These are phyloP conservation scores for Platalea minor DNA, from an alignment of 2,797 vertebrate genomes.

Conservation along the genomic window DNA sequence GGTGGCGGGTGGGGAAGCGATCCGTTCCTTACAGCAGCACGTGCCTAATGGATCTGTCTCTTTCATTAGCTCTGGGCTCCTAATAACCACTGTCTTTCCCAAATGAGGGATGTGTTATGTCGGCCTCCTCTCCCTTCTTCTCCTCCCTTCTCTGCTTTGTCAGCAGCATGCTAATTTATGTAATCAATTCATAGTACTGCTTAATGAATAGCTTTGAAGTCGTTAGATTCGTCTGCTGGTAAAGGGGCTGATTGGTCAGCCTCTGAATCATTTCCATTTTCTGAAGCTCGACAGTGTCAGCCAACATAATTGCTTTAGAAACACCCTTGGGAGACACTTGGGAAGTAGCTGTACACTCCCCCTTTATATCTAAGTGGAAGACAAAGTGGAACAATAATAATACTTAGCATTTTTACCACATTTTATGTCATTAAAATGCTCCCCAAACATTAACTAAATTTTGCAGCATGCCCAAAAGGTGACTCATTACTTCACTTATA, in stretches of 20 bases:
- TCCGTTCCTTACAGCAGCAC: background rate
- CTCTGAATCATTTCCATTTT: constrained; percentile 35
- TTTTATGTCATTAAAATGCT: background rate
- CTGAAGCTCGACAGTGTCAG: constrained; percentile 20
- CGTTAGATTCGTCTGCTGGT: constrained; percentile 29
- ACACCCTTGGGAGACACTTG: constrained; percentile 57
- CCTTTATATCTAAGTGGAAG: constrained; percentile 44
- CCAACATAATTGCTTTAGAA: constrained; percentile 45
- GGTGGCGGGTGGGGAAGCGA: background rate
- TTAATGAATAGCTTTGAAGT: constrained; percentile 65
- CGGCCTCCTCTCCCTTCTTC: background rate
- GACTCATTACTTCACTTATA: background rate
- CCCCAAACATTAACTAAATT: constrained; percentile 6
- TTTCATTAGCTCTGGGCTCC: constrained; percentile 46
- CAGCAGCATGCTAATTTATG: constrained; percentile 61
- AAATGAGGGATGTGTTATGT: constrained; percentile 28
- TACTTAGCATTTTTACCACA: constrained; percentile 34
- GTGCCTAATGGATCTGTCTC: constrained; percentile 44
- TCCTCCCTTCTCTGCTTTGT: constrained; percentile 50
- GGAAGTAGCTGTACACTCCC: constrained; percentile 26
- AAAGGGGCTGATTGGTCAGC: constrained; percentile 45
- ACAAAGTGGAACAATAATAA: constrained; percentile 59
- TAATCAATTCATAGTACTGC: constrained; percentile 56
- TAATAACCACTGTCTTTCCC: constrained; percentile 47
- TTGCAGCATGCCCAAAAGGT: background rate